These are phyloP conservation scores for Margarornis squamiger DNA, from an alignment of 2,797 vertebrate species.

Conservation along the genomic window DNA sequence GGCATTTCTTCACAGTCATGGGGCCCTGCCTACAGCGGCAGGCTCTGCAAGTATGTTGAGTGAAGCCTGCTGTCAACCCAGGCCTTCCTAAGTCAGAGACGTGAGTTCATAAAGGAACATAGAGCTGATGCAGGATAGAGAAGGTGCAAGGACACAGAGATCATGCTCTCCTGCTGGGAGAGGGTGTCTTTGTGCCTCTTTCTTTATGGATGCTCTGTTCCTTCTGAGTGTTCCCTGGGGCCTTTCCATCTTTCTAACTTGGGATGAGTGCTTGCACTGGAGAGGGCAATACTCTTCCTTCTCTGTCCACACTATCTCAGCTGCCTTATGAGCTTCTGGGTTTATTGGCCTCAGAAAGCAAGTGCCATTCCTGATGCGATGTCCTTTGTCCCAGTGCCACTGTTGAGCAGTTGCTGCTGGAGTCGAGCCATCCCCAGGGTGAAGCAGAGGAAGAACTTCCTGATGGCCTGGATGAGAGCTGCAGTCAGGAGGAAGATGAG, in stretches of 20 bases:
- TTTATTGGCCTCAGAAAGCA: neutral
- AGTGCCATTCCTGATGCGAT: neutral
- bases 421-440: conserved; percentile 32
- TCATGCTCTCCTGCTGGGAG: neutral
- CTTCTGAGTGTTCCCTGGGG: neutral
- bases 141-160: neutral
- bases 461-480: conserved; percentile 82
- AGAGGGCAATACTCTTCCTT: neutral
- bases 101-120: neutral
- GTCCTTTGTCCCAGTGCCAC: neutral
- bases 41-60: neutral
- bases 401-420: neutral
- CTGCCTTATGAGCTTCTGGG: neutral
- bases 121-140: neutral
- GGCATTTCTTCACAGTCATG: neutral
- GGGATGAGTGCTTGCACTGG: neutral
- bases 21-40: neutral
- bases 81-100: neutral
- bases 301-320: neutral
- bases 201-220: neutral
- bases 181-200: neutral
- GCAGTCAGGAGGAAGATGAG: conserved; percentile 79
- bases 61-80: neutral
- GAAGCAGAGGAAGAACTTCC: conserved; percentile 83
- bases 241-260: neutral